phyloP scores from a whole-genome alignment of 2,888 invertebrate genomes.

The Gymnocheta viridis region DNA sequence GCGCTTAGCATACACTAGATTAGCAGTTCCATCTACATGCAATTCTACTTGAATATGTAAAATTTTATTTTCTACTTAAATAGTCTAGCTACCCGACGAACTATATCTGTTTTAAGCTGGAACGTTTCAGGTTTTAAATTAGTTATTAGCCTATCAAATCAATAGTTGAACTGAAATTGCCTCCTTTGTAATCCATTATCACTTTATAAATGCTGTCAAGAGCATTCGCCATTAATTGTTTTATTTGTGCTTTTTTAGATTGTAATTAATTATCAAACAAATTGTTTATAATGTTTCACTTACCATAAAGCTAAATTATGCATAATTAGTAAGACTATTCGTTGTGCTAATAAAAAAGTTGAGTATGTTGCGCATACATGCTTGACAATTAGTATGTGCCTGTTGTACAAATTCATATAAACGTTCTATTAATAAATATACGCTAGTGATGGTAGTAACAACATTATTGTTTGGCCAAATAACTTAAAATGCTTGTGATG shows the following conservation, averaged over 20 bases:
- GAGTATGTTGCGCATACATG: background rate
- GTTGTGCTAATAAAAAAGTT: slow-evolving; percentile 18
- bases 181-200: background rate
- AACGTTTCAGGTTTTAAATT: too few species aligned
- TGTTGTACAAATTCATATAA: background rate
- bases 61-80: too few species aligned
- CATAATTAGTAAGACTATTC: background rate
- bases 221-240: background rate
- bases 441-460: background rate
- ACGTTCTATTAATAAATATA: background rate
- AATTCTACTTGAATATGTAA: too few species aligned
- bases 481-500: too few species aligned
- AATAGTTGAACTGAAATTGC: too few species aligned
- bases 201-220: background rate
- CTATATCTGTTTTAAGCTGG: too few species aligned
- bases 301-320: slow-evolving; percentile 22
- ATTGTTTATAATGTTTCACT: slow-evolving; percentile 33
- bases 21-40: too few species aligned
- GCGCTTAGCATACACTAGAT: too few species aligned
- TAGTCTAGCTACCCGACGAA: too few species aligned
- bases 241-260: background rate
- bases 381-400: background rate
- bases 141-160: too few species aligned
- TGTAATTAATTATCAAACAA: slow-evolving; percentile 47
- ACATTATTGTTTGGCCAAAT: background rate